Percentiles rank a stretch among this genome's conserved stretches.
Conservation (phyloP, 2,888 invertebrate genomes). For the Cordilura impudica region DNA sequence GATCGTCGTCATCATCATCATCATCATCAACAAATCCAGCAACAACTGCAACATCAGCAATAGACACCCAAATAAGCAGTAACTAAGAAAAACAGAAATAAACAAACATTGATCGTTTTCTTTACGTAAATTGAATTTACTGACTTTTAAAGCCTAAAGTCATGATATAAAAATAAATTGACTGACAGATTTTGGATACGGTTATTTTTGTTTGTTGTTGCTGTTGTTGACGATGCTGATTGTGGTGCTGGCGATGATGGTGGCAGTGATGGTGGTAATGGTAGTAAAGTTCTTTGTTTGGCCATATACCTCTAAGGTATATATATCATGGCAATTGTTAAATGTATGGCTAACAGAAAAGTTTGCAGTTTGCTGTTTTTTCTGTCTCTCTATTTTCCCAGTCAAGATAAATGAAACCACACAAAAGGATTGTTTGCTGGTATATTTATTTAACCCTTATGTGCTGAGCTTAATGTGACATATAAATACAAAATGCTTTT, state of each 20-base stretch:
- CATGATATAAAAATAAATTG: conserved; percentile 64
- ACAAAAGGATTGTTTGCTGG: conserved; percentile 26
- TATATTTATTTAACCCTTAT: too few species aligned
- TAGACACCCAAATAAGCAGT: not conserved
- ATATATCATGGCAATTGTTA: conserved; percentile 54
- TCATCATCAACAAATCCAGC: not conserved
- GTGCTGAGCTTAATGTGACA: too few species aligned
- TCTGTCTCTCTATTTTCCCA: not conserved
- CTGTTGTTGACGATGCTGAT: conserved; percentile 32
- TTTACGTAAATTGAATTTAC: conserved; percentile 59
- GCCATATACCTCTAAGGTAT: conserved; percentile 56
- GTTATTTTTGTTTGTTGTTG: conserved; percentile 34
- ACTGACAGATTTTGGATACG: conserved; percentile 65
- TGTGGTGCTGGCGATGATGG: conserved; percentile 42
- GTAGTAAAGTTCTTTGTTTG: conserved; percentile 31
- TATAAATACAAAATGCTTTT: too few species aligned
- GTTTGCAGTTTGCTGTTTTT: conserved; percentile 43
- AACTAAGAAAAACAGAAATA: conserved; percentile 38
- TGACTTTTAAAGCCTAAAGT: conserved; percentile 59
- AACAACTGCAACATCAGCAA: conserved; percentile 35
- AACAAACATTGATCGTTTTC: conserved; percentile 61
- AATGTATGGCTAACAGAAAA: conserved; percentile 23
- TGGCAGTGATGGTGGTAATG: conserved; percentile 16
- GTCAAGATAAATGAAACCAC: conserved; percentile 40
- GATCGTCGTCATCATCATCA: conserved; percentile 47